phyloP scores from a whole-genome alignment of 2,888 invertebrate genomes.

The Lydus trimaculatus region DNA sequence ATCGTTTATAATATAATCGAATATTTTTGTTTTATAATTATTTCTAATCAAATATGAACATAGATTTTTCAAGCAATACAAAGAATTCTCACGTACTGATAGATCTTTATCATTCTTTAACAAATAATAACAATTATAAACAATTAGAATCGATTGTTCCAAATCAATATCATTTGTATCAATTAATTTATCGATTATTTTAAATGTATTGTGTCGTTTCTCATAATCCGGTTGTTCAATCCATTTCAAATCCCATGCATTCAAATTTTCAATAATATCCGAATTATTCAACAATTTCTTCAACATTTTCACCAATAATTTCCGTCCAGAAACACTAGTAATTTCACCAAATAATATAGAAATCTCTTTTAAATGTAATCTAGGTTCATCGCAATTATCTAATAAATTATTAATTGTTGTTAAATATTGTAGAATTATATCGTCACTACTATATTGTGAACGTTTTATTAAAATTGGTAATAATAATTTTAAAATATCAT shows the following conservation, averaged over 20 bases:
- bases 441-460: conserved; percentile 67
- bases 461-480: conserved; percentile 76
- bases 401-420: conserved; percentile 79
- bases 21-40: conserved; percentile 65
- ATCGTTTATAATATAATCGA: conserved; percentile 74
- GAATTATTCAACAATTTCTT: conserved; percentile 66
- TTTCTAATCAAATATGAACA: conserved; percentile 70
- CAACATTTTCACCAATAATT: conserved; percentile 71
- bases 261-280: conserved; percentile 72
- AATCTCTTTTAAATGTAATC: conserved; percentile 72
- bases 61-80: conserved; percentile 75
- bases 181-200: conserved; percentile 68
- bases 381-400: conserved; percentile 70
- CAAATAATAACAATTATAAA: conserved; percentile 84
- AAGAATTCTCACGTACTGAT: conserved; percentile 80
- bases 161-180: conserved; percentile 65
- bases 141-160: conserved; percentile 74
- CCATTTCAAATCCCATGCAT: conserved; percentile 86
- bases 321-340: conserved; percentile 70
- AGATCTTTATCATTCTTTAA: conserved; percentile 83
- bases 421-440: conserved; percentile 73
- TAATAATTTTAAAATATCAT: conserved; percentile 72
- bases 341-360: conserved; percentile 78
- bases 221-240: conserved; percentile 96
- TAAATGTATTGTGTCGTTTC: conserved; percentile 79